Evolutionary conservation across 2,888 invertebrate genomes (phyloP), one percentile per base, ranked within the genome.

Genomic region (Drosophila longiperda): DNA sequence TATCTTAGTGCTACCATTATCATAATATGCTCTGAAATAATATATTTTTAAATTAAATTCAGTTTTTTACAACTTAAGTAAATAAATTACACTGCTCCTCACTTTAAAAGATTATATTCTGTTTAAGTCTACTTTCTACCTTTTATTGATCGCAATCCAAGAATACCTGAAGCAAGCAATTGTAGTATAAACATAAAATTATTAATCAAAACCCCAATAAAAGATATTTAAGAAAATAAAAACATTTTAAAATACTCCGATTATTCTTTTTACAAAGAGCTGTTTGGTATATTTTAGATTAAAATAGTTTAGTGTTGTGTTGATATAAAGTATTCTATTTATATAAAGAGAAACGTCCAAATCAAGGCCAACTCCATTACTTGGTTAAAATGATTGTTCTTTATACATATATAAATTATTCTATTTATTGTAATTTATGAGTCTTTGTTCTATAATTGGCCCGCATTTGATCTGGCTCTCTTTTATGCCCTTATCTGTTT

Each of bases 401-500:
- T 29, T 29, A 29, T 29, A 6, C 29, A 29, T 29, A 29, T 29
- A 29, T 29, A 29, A 29, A 29, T 29, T 29, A 29, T 29, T 29
- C 29, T 0, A 29, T 29, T 29, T 29, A 29, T 29, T 29, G 29
- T 29, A 29, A 29, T 45, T 34, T 54, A 50, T 73, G 23, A 48
- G 48, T 23, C 12, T 48, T 26, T 32, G 7, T 36, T 36, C 26
- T 49, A 45, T 40, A 66, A 66, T 80, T 68, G 70, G 33, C 68
- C 74, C 61, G 67, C 68, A 64, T 75, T 68, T 62, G 48, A 66
- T 66, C 34, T 45, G 70, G 60, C 50, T 45, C 48, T 26, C 50
- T 20, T 26, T 23, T 8, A 32, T 20, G 20, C 11, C 58, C 45
- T 73, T 77, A 82, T 82, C 80, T 77, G 75, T 65, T 65, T 60